These are phyloP conservation scores for Morone saxatilis DNA, from an alignment of 2,113 vertebrate genomes.

Conservation along the genomic window DNA sequence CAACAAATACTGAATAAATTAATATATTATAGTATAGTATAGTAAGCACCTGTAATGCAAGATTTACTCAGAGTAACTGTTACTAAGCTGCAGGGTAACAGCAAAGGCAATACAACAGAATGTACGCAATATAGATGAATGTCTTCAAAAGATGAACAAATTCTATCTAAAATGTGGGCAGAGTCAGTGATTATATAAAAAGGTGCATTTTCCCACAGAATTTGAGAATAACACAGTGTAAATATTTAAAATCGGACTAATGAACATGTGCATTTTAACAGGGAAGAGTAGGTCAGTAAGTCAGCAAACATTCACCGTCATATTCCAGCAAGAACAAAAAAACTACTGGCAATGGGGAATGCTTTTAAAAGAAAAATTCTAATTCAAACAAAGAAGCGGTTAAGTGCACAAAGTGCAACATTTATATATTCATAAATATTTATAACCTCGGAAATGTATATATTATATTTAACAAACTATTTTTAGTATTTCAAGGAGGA, in stretches of 20 bases:
- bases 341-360: not conserved
- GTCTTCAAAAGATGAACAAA: not conserved
- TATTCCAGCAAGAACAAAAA: not conserved
- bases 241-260: not conserved
- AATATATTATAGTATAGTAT: not conserved
- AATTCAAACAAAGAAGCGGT: not conserved
- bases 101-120: not conserved
- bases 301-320: not conserved
- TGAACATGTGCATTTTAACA: not conserved
- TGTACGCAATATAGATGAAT: not conserved
- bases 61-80: not conserved
- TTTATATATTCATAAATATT: not conserved
- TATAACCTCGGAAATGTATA: not conserved
- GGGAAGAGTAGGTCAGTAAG: not conserved
- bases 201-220: not conserved
- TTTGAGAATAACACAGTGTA: not conserved
- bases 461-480: not conserved
- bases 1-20: not conserved
- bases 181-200: not conserved
- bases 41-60: not conserved
- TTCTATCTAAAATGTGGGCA: not conserved
- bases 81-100: not conserved
- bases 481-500: not conserved
- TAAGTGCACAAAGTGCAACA: conserved; percentile 4
- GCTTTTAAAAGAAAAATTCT: conserved; percentile 1